phyloP scores from a whole-genome alignment of 1,140 invertebrate species.

The Metaphire vulgaris region DNA sequence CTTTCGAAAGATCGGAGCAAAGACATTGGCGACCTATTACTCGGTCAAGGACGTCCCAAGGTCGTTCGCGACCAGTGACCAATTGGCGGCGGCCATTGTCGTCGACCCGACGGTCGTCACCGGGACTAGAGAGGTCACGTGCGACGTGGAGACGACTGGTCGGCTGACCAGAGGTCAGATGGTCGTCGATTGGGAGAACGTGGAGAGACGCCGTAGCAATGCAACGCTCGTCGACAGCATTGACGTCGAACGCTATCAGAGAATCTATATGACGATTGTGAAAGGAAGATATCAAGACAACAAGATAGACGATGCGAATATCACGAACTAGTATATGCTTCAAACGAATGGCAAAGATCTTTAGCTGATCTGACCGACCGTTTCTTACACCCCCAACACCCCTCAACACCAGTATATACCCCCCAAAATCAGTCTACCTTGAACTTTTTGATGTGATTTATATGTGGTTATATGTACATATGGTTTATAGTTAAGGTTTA shows the following conservation, averaged over 20 bases:
- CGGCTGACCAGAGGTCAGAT: slow-evolving; percentile 18
- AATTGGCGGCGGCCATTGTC: not conserved
- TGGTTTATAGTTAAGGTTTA: too few species aligned
- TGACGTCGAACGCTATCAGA: slow-evolving; percentile 2
- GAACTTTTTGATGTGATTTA: too few species aligned
- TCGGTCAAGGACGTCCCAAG: not conserved
- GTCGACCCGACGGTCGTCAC: not conserved
- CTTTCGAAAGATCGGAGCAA: not conserved
- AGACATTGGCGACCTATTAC: not conserved
- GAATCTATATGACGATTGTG: too few species aligned
- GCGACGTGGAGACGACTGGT: slow-evolving; percentile 9
- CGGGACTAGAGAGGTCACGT: not conserved
- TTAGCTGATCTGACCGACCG: too few species aligned
- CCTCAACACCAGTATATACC: too few species aligned
- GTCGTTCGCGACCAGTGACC: not conserved
- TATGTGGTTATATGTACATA: too few species aligned
- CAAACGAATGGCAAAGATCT: too few species aligned
- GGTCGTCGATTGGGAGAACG: slow-evolving; percentile 20
- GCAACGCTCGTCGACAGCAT: not conserved
- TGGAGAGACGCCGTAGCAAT: not conserved
- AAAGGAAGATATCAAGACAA: too few species aligned
- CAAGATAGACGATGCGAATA: too few species aligned
- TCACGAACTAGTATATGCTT: too few species aligned
- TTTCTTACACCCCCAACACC: too few species aligned
- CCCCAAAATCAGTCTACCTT: too few species aligned